phyloP scores from a whole-genome alignment of 1,140 invertebrate species.

The Vanessa atalanta region DNA sequence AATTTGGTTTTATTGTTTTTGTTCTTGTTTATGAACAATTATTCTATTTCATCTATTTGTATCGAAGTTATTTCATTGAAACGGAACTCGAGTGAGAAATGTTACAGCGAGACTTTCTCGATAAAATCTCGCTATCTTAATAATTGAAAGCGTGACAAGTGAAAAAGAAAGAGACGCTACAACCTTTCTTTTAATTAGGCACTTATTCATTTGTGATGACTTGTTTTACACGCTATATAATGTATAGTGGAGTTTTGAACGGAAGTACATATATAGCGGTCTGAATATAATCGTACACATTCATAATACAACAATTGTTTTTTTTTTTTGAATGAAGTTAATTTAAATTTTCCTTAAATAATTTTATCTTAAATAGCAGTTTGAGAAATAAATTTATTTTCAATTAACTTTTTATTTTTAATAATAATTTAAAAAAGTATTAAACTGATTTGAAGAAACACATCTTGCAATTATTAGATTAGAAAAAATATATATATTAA shows the following conservation, averaged over 20 bases:
- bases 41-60: neutral
- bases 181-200: constrained; percentile 27
- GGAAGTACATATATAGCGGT: too few relatives aligned
- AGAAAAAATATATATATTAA: too few relatives aligned
- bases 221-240: neutral
- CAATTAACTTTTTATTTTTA: too few relatives aligned
- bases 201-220: constrained; percentile 3
- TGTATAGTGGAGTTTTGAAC: neutral
- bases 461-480: too few relatives aligned
- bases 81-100: neutral
- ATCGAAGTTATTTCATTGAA: neutral
- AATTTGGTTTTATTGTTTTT: neutral
- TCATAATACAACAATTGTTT: too few relatives aligned
- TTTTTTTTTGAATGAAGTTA: too few relatives aligned
- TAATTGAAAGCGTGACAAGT: constrained; percentile 70
- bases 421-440: too few relatives aligned
- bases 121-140: constrained; percentile 50
- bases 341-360: too few relatives aligned
- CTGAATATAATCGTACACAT: too few relatives aligned
- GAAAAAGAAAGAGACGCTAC: constrained; percentile 45
- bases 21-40: neutral
- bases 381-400: too few relatives aligned
- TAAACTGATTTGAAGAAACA: too few relatives aligned
- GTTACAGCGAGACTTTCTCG: constrained; percentile 35
- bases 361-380: too few relatives aligned